Evolutionary conservation across 2,888 invertebrate species (phyloP).

Genomic region (Melinaea menophilus): DNA sequence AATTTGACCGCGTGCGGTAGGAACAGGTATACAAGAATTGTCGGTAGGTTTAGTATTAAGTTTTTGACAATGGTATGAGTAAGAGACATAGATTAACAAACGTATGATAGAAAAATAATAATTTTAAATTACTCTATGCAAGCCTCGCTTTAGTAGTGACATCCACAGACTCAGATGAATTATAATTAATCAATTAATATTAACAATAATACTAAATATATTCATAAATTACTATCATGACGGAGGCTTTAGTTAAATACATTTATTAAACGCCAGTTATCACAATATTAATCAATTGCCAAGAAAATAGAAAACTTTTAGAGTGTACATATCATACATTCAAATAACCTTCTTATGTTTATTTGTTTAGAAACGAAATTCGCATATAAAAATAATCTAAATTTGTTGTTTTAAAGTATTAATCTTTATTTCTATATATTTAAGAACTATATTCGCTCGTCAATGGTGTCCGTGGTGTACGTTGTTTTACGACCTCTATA

Average conservation of each 20-base stretch:
- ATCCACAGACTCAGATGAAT: no score
- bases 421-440: neutral
- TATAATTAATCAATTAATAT: no score
- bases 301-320: constrained; percentile 10
- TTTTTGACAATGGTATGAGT: no score
- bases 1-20: no score
- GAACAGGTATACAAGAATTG: no score
- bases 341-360: neutral
- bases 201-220: no score
- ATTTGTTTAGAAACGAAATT: neutral
- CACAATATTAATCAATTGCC: constrained; percentile 10
- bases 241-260: neutral
- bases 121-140: no score
- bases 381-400: neutral
- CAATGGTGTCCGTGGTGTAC: neutral
- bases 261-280: neutral
- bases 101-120: no score
- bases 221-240: constrained; percentile 4
- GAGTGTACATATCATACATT: neutral
- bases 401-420: neutral
- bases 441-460: neutral
- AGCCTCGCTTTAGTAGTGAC: no score
- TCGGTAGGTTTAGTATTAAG: no score
- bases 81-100: no score
- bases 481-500: neutral